Base-by-base conservation (phyloP, 2,797 vertebrate species). In the Lagodon rhomboides region DNA sequence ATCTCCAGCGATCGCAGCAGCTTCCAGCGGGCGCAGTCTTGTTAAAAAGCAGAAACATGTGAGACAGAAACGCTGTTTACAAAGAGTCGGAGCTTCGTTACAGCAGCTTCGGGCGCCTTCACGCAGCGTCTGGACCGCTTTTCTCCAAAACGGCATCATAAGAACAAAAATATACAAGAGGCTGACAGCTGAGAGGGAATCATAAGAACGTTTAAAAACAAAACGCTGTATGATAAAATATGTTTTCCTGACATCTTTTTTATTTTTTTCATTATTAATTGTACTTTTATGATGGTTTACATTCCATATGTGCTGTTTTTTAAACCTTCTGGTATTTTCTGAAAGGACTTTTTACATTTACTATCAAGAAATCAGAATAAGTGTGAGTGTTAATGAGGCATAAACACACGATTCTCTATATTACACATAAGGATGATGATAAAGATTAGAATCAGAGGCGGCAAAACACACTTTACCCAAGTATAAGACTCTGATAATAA, bases 31-130 rank as follows among this genome's bases (percentile, higher is more conserved):
- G 23, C 7, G 12, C 34, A 1, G 41, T 38, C 44, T 75, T 41
- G 67, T 72, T 83, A 50, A 51, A 51, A 75, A 67, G 50, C 64
- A 54, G 22, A 58, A n/a, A 73, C 60, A 27, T 43, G 75, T 1
- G 22, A 64, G n/a, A 58, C 16, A 68, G 55, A 85, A 23, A 77
- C 0, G 53, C 47, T 56, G 12, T 74, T 74, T 60, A 46, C 65
- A 65, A 20, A 47, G 50, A 80, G 38, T n/a, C 30, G 18, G 43
- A 16, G 59, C 67, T 78, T 73, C 51, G 64, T 63, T 63, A 80
- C 10, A 20, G 59, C 73, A 50, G 58, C 56, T 77, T 27, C 27
- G 34, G 59, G 23, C 6, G 23, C 9, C 0, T 69, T 77, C 20
- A 15, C 18, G 38, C 66, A 38, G 71, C 43, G 13, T 13, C 60